A percentile compares a stretch with the other conserved stretches of the same genome.
Evolutionary conservation across 2,113 vertebrate genomes (phyloP).

Genomic region (Mesembrinibis cayennensis): DNA sequence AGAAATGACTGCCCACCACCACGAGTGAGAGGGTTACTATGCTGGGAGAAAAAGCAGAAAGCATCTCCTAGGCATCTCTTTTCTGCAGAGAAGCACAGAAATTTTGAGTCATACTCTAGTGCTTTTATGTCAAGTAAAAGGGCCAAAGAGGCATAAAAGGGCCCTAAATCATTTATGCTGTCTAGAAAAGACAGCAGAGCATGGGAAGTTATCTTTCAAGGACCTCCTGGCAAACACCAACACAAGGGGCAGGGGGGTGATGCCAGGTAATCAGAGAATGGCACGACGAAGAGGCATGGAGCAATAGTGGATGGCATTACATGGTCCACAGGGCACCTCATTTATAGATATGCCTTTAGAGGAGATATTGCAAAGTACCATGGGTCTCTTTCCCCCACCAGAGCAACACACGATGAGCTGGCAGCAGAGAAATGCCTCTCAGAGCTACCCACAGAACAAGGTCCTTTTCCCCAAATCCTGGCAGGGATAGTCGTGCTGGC

Average conservation of each 20-base stretch:
- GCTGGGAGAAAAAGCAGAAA: background rate
- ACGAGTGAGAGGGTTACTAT: background rate
- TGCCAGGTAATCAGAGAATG: background rate
- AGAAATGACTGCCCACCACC: background rate
- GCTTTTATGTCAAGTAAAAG: background rate
- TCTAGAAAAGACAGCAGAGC: background rate
- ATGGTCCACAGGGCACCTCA: background rate
- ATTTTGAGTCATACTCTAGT: background rate
- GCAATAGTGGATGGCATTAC: background rate
- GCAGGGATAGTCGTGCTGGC: rapidly evolving
- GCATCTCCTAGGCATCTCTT: background rate
- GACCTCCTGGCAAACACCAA: background rate
- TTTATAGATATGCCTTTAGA: background rate
- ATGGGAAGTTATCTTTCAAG: background rate
- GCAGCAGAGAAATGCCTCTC: background rate
- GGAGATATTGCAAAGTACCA: background rate
- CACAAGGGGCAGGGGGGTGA: background rate
- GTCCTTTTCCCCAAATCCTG: background rate
- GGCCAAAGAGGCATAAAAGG: background rate
- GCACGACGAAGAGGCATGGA: background rate
- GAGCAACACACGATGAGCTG: background rate
- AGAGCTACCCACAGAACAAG: background rate
- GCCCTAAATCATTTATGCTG: background rate
- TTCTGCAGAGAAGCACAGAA: background rate
- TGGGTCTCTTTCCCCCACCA: background rate